phyloP scores from a whole-genome alignment of 2,113 vertebrate species.

The Myiopsitta monachus region DNA sequence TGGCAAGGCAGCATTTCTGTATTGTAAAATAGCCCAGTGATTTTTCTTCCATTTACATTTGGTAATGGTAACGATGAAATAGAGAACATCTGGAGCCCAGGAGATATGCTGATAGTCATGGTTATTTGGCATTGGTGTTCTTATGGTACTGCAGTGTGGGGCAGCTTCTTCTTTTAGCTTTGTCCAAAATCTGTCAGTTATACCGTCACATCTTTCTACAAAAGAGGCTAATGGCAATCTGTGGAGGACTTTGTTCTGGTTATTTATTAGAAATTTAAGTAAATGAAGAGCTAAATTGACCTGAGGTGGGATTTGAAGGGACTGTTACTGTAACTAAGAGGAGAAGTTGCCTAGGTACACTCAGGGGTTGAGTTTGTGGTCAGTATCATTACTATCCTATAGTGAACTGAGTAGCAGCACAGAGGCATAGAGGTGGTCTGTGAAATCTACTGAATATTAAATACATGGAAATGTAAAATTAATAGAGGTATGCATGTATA shows the following conservation, averaged over 20 bases:
- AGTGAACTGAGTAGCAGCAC: neutral
- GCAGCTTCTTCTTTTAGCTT: neutral
- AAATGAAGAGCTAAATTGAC: neutral
- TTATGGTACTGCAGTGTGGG: neutral
- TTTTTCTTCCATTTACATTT: neutral
- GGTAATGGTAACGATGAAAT: neutral
- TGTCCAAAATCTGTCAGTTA: neutral
- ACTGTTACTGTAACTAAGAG: neutral
- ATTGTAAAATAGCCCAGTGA: neutral
- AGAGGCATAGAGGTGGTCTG: neutral
- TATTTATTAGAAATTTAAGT: neutral
- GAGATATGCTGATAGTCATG: neutral
- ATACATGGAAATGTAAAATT: neutral
- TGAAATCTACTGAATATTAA: neutral
- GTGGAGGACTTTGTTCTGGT: neutral
- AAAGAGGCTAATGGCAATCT: neutral
- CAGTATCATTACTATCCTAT: neutral
- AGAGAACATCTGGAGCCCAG: neutral
- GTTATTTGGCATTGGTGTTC: neutral
- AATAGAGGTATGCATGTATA: neutral
- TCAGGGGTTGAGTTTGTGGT: neutral
- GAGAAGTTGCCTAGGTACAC: neutral
- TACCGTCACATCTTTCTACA: neutral
- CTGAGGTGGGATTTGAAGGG: neutral
- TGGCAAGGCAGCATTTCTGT: neutral